Conservation (phyloP, 2,888 invertebrate species). For the Eledona agricola region DNA sequence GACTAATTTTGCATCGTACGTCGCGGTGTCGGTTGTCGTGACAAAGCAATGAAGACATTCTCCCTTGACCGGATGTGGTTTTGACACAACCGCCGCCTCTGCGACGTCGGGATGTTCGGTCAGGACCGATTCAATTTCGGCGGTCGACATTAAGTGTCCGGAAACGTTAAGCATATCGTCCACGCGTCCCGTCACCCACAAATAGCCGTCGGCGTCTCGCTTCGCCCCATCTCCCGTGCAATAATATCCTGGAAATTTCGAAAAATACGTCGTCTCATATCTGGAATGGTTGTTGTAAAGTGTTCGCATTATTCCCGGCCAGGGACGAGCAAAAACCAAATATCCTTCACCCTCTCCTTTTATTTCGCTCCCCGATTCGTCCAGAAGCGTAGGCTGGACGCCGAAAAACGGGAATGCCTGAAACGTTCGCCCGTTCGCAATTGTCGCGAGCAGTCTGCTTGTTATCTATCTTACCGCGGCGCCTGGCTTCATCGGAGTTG, state of each 20-base stretch:
- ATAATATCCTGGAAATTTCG: slow-evolving; percentile 95
- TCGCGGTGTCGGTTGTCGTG: slow-evolving; percentile 81
- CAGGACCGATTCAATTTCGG: slow-evolving; percentile 88
- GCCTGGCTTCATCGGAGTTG: slow-evolving; percentile 97
- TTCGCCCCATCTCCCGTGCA: slow-evolving; percentile 97
- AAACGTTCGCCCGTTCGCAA: too few species aligned
- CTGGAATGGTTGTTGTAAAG: slow-evolving; percentile 91
- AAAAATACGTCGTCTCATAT: slow-evolving; percentile 92
- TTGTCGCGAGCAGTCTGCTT: not conserved
- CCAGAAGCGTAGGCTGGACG: slow-evolving; percentile 86
- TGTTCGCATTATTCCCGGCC: slow-evolving; percentile 98
- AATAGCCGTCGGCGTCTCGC: slow-evolving; percentile 91
- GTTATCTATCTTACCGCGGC: slow-evolving; percentile 79
- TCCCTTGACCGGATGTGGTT: slow-evolving; percentile 94
- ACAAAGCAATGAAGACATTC: slow-evolving; percentile 98
- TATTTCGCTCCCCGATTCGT: slow-evolving; percentile 86
- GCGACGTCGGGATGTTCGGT: slow-evolving; percentile 82
- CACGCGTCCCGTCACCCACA: slow-evolving; percentile 96
- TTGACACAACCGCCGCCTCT: slow-evolving; percentile 96
- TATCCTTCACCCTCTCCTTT: slow-evolving; percentile 93
- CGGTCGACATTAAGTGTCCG: slow-evolving; percentile 96
- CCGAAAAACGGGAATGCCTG: slow-evolving; percentile 98
- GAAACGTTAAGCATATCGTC: slow-evolving; percentile 99
- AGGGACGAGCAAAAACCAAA: slow-evolving; percentile 91
- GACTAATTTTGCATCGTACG: slow-evolving; percentile 75